phyloP scores from a whole-genome alignment of 2,888 invertebrate species.

The Synergus itoensis region DNA sequence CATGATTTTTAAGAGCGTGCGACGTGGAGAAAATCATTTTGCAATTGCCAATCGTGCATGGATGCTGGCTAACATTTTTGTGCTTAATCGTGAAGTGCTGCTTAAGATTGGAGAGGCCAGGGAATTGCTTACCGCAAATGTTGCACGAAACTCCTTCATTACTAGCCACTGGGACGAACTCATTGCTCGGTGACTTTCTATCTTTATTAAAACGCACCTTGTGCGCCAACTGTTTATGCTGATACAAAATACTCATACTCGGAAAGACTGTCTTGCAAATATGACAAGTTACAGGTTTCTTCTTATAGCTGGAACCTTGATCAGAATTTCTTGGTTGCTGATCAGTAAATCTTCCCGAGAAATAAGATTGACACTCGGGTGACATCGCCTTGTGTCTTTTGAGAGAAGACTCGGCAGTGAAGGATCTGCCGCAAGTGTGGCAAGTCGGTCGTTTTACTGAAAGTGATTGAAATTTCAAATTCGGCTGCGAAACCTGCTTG shows the following conservation, averaged over 20 bases:
- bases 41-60: conserved; percentile 63
- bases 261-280: conserved; percentile 83
- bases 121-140: conserved; percentile 81
- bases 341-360: conserved; percentile 43
- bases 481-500: conserved; percentile 55
- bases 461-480: conserved; percentile 59
- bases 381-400: conserved; percentile 73
- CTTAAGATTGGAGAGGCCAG: conserved; percentile 80
- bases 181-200: conserved; percentile 53
- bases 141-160: conserved; percentile 80
- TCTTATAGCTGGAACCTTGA: conserved; percentile 45
- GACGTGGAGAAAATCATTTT: conserved; percentile 79
- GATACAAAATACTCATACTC: conserved; percentile 82
- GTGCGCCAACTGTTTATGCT: conserved; percentile 82
- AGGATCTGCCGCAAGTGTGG: conserved; percentile 76
- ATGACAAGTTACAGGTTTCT: conserved; percentile 79
- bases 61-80: conserved; percentile 67
- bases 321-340: conserved; percentile 45
- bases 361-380: conserved; percentile 48
- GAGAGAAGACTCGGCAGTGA: conserved; percentile 75
- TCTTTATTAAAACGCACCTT: conserved; percentile 72
- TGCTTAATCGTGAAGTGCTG: conserved; percentile 80
- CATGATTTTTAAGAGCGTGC: conserved; percentile 79
- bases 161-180: conserved; percentile 68
- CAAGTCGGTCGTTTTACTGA: conserved; percentile 67